These are phyloP conservation scores for Rhadina sibilatrix DNA, from an alignment of 2,113 vertebrate genomes.

Conservation along the genomic window DNA sequence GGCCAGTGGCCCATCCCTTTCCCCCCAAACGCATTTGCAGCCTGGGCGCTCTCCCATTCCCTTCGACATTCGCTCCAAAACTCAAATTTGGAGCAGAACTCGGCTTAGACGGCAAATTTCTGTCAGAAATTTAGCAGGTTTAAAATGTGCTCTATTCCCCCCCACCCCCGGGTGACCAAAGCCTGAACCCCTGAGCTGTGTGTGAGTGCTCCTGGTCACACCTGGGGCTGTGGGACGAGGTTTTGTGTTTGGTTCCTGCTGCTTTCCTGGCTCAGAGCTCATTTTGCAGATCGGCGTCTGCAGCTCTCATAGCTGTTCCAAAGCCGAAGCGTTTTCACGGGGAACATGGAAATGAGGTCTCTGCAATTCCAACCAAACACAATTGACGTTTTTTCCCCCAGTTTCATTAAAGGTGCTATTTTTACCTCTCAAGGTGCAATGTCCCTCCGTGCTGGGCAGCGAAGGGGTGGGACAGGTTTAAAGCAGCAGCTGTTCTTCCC, in stretches of 20 bases:
- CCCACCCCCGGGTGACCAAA: neutral
- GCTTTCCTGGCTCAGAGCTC: neutral
- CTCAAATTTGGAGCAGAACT: neutral
- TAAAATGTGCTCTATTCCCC: neutral
- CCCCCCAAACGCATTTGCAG: neutral
- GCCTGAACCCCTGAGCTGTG: neutral
- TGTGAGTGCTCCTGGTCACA: neutral
- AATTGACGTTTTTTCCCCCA: neutral
- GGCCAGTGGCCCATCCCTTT: neutral
- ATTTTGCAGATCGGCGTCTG: neutral
- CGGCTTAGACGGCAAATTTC: neutral
- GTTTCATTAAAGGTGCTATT: conserved; percentile 43
- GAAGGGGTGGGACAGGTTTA: neutral
- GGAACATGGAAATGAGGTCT: conserved; percentile 22
- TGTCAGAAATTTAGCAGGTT: neutral
- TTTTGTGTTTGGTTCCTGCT: neutral
- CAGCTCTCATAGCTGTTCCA: neutral
- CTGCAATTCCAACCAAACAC: neutral
- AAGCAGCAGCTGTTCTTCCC: neutral
- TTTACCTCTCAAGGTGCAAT: conserved; percentile 5
- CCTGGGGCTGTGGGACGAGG: neutral
- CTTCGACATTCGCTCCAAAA: neutral
- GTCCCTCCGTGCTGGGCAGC: neutral
- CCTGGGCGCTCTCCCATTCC: neutral
- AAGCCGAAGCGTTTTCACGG: neutral